Base-by-base conservation (phyloP, 2,888 invertebrate species). In the Sarcophaga rosellei region DNA sequence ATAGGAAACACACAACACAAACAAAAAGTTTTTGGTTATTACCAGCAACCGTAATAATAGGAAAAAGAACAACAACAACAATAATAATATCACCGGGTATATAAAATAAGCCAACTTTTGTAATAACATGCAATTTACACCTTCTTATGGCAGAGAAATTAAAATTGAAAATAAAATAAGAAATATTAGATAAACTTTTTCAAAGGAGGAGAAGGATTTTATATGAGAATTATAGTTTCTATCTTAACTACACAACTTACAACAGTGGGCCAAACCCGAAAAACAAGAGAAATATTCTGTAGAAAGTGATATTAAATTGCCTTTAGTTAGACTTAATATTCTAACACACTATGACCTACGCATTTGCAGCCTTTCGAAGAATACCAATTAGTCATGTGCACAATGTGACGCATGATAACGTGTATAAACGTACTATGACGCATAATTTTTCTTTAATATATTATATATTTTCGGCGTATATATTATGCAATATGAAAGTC, bases 81-180 rank as follows among this genome's bases (percentile, higher is more conserved):
- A 35, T 10, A 35, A 35, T 35, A 35, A 35, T 35, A 35, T 35
- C 35, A 35, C 35, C 35, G 35, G 35, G 8, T 35, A 35, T 35
- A 35, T 70, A 77, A 74, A 81, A 10, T 68, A 77, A 35, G 21
- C 45, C 35, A 79, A 79, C 70, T 79, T 85, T 76, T 82, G 85
- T 82, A 79, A 82, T 85, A 85, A 82, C 85, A 85, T 85, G 85
- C 85, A 85, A 85, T 85, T 85, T 85, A 79, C 85, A 85, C 82
- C 82, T 81, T 72, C 74, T 66, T 65, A 17, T 15, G 53, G 10
- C 11, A 75, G 59, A 45, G 72, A 59, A 23, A 70, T 23, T 63
- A 65, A 81, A 68, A 53, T 76, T 70, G n/a, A 35, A 35, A 35
- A 35, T 35, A 35, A 35, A 82, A 76, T 70, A 70, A 70, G 59